phyloP scores from a whole-genome alignment of 2,797 vertebrate genomes.

The Siniperca scherzeri region DNA sequence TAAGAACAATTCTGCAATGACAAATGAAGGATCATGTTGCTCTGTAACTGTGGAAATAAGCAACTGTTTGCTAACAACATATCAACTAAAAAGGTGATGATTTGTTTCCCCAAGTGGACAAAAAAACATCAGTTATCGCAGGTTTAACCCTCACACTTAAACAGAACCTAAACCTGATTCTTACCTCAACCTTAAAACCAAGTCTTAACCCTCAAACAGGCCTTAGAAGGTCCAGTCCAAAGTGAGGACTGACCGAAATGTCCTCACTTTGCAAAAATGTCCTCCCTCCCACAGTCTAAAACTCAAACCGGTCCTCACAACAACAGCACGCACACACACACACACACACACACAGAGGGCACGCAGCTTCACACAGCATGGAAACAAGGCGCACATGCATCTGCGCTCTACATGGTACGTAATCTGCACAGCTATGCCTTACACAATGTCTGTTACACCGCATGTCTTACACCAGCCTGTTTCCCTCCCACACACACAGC shows the following conservation, averaged over 20 bases:
- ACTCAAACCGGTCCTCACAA: not conserved
- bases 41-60: too few relatives aligned
- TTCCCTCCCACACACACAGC: constrained; percentile 7
- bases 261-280: constrained; percentile 27
- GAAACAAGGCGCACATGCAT: constrained; percentile 21
- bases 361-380: not conserved
- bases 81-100: too few relatives aligned
- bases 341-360: not conserved
- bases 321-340: not conserved
- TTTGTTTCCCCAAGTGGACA: too few relatives aligned
- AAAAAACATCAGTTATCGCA: too few relatives aligned
- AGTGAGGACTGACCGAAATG: constrained; percentile 3
- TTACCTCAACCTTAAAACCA: too few relatives aligned
- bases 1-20: too few relatives aligned
- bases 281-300: constrained; percentile 1
- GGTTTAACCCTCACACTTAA: too few relatives aligned
- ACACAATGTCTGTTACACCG: constrained; percentile 34
- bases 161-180: too few relatives aligned
- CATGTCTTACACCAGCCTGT: too few relatives aligned
- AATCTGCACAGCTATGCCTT: constrained; percentile 42
- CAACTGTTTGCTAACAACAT: too few relatives aligned
- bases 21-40: too few relatives aligned
- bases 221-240: constrained; percentile 12
- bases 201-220: too few relatives aligned
- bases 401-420: constrained; percentile 28